Percentiles rank a stretch among this genome's conserved stretches.
Conservation (phyloP, 2,888 invertebrate species). For the Horisme vitalbata region DNA sequence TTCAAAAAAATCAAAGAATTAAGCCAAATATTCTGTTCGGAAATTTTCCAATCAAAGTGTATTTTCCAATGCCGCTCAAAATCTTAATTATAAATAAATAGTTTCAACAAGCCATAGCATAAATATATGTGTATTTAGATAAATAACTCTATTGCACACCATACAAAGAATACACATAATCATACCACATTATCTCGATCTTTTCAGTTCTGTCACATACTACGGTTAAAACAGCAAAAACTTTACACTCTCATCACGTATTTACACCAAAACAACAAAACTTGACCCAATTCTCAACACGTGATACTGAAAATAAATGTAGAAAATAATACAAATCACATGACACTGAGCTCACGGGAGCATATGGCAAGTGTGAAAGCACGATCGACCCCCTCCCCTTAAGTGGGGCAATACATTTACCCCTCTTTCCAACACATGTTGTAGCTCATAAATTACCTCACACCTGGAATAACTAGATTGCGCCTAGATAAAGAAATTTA, state of each 20-base stretch:
- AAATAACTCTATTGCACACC: too few relatives aligned
- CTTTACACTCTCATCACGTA: conserved; percentile 11
- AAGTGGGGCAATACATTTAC: conserved; percentile 71
- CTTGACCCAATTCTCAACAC: conserved; percentile 17
- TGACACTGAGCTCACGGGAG: conserved; percentile 15
- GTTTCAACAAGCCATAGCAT: too few relatives aligned
- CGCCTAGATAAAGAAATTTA: conserved; percentile 70
- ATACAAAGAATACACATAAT: too few relatives aligned
- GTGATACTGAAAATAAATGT: conserved; percentile 22
- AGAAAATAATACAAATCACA: conserved; percentile 20
- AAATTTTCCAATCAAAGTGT: too few relatives aligned
- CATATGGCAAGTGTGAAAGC: conserved; percentile 49
- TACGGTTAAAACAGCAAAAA: background rate
- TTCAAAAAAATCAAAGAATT: too few relatives aligned
- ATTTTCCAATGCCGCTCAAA: too few relatives aligned
- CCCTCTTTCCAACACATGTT: conserved; percentile 65
- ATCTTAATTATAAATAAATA: too few relatives aligned
- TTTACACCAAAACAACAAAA: conserved; percentile 16
- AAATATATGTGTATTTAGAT: too few relatives aligned
- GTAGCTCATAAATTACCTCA: conserved; percentile 67
- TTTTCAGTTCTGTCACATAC: too few relatives aligned
- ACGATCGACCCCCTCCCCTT: conserved; percentile 57
- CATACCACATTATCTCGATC: too few relatives aligned
- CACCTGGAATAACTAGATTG: conserved; percentile 73
- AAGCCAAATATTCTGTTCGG: too few relatives aligned